Conservation (phyloP, 2,113 vertebrate species). For the Cololabis saira region DNA sequence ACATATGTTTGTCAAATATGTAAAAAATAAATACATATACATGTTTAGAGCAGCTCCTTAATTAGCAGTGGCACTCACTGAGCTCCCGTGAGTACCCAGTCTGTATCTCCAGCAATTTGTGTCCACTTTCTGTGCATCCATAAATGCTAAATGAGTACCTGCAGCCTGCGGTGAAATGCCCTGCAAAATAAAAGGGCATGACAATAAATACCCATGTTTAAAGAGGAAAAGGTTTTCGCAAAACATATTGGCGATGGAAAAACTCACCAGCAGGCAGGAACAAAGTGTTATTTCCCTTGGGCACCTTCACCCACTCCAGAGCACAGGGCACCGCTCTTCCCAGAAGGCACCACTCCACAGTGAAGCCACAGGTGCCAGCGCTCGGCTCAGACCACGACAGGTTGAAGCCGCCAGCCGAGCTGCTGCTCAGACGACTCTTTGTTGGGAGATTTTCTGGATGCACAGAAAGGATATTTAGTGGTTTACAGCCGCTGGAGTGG, state of each 20-base stretch:
- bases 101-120: constrained; percentile 59
- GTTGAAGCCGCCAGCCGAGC: constrained; percentile 33
- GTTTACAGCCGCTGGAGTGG: background rate
- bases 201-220: background rate
- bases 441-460: constrained; percentile 11
- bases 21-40: no score
- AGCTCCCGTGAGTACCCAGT: constrained; percentile 68
- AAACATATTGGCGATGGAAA: no score
- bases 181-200: constrained; percentile 33
- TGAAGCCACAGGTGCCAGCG: constrained; percentile 64
- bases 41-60: background rate
- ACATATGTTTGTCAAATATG: no score
- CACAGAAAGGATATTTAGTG: background rate
- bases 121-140: constrained; percentile 52
- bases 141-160: constrained; percentile 73
- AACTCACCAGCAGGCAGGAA: constrained; percentile 51
- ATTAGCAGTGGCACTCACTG: constrained; percentile 48
- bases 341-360: constrained; percentile 68
- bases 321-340: constrained; percentile 21
- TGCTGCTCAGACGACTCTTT: constrained; percentile 30
- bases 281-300: constrained; percentile 49
- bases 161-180: constrained; percentile 39
- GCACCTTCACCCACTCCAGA: constrained; percentile 61
- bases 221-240: background rate
- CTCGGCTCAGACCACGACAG: constrained; percentile 54